phyloP scores from a whole-genome alignment of 2,888 invertebrate genomes.

The Oasisia sp. region DNA sequence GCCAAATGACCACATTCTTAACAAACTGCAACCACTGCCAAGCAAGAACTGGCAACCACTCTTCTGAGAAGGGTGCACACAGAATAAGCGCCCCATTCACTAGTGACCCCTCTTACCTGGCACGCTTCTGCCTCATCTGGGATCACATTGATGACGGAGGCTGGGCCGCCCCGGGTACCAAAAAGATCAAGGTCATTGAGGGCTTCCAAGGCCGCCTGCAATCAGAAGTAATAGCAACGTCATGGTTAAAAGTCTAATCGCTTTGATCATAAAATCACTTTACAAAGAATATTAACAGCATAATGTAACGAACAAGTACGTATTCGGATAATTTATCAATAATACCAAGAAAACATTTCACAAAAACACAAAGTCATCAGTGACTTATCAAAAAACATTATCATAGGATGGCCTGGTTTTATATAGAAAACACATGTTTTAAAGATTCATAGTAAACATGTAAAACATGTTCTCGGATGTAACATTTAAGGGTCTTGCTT shows the following conservation, averaged over 20 bases:
- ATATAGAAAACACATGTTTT: too few species aligned
- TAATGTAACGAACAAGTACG: not conserved
- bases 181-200: constrained; percentile 98
- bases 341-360: too few species aligned
- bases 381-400: too few species aligned
- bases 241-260: not conserved
- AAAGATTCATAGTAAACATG: too few species aligned
- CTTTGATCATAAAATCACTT: too few species aligned
- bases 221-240: not conserved
- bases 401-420: too few species aligned
- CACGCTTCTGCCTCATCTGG: constrained; percentile 99
- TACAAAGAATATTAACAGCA: not conserved
- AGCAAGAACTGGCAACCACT: not conserved
- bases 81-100: not conserved
- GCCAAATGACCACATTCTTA: too few species aligned
- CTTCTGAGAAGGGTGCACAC: not conserved
- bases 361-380: too few species aligned
- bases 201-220: constrained; percentile 89
- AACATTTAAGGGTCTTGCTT: not conserved
- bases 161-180: constrained; percentile 93
- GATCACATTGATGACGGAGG: constrained; percentile 96
- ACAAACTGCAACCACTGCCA: not conserved
- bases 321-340: too few species aligned
- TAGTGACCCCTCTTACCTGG: constrained; percentile 69
- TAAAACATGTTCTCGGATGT: not conserved